These are phyloP conservation scores for Lytechinus pictus DNA, from an alignment of 35 echinoderm and acorn worm genomes.

Conservation along the genomic window DNA sequence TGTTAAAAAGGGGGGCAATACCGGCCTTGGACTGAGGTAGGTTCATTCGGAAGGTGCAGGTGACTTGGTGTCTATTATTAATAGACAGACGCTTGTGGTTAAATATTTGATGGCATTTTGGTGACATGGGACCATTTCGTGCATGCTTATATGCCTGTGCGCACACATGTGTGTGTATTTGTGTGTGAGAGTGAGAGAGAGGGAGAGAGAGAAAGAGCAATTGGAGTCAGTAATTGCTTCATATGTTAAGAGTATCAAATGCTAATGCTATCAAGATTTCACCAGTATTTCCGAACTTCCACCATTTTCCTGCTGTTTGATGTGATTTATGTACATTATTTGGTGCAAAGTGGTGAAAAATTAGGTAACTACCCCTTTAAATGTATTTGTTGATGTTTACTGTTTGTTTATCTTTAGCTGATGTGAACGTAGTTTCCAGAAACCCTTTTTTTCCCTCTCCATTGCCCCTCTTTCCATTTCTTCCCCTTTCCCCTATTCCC, in stretches of 20 bases:
- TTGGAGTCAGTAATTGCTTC: background rate
- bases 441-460: background rate
- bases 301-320: background rate
- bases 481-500: too few species aligned
- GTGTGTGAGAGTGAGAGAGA: background rate
- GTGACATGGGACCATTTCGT: background rate
- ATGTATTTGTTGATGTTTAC: too few species aligned
- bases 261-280: background rate
- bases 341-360: too few species aligned
- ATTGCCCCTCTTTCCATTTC: too few species aligned
- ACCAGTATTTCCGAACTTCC: background rate
- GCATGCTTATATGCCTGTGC: background rate
- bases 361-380: too few species aligned
- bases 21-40: background rate
- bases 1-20: background rate
- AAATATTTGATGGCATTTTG: constrained; percentile 46
- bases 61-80: constrained; percentile 32
- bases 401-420: background rate
- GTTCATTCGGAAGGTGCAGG: background rate
- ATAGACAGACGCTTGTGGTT: constrained; percentile 9
- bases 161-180: background rate
- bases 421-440: background rate
- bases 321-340: too few species aligned
- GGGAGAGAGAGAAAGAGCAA: background rate
- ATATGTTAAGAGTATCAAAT: background rate